Conservation (phyloP, 2,888 invertebrate genomes). For the Protodeltote pygarga region DNA sequence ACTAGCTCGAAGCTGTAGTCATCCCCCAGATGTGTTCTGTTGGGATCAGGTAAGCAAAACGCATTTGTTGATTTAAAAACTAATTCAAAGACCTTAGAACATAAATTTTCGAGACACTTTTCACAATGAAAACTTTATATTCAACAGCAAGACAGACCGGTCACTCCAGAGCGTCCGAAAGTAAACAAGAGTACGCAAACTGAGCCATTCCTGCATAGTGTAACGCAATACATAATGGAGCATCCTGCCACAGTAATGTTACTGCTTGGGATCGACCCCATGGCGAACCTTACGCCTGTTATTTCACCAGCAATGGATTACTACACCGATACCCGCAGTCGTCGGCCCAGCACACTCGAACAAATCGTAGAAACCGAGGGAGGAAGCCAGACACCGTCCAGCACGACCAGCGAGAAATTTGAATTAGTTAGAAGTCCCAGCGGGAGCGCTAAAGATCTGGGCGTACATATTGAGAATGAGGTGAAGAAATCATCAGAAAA, state of each 20-base stretch:
- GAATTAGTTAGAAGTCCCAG: slow-evolving; percentile 68
- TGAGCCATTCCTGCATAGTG: slow-evolving; percentile 87
- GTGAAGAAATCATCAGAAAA: slow-evolving; percentile 70
- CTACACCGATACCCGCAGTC: slow-evolving; percentile 69
- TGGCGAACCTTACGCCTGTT: slow-evolving; percentile 75
- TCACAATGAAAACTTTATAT: slow-evolving; percentile 12
- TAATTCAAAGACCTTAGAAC: too few species aligned
- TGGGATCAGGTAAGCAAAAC: slow-evolving; percentile 87
- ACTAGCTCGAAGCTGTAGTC: slow-evolving; percentile 92
- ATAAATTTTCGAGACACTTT: too few species aligned
- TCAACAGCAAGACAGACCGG: slow-evolving; percentile 74
- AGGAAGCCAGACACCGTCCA: slow-evolving; percentile 80
- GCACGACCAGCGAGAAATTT: slow-evolving; percentile 73
- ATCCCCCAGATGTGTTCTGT: slow-evolving; percentile 94
- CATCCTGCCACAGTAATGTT: slow-evolving; percentile 91
- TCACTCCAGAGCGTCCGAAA: slow-evolving; percentile 76
- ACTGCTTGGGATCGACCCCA: slow-evolving; percentile 91
- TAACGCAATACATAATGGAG: slow-evolving; percentile 89
- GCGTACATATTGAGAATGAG: slow-evolving; percentile 63
- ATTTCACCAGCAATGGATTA: slow-evolving; percentile 80
- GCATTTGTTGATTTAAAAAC: too few species aligned
- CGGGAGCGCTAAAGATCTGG: slow-evolving; percentile 71
- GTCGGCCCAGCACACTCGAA: slow-evolving; percentile 78
- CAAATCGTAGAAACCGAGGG: slow-evolving; percentile 79
- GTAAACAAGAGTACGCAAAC: slow-evolving; percentile 87